Conservation (phyloP, 2,113 vertebrate genomes). For the Desmodus rotundus region DNA sequence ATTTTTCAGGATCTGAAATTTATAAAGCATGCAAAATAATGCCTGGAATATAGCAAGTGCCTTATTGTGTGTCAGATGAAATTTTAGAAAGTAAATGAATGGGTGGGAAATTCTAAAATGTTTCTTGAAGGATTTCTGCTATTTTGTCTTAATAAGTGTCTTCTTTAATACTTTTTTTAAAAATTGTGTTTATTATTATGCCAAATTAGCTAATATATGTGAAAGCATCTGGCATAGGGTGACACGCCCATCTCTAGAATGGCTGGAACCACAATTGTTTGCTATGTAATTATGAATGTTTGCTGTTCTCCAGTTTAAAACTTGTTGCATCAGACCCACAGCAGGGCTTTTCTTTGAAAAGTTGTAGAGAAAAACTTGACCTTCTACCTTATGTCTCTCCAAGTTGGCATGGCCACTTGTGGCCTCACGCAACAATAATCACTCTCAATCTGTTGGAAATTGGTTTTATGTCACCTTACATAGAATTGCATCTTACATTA, state of each 20-base stretch:
- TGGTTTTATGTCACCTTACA: not conserved
- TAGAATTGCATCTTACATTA: not conserved
- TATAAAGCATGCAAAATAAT: not conserved
- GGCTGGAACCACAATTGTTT: not conserved
- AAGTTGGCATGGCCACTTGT: not conserved
- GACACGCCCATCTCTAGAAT: not conserved
- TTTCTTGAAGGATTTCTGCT: not conserved
- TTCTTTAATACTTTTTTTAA: not conserved
- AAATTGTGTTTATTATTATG: not conserved
- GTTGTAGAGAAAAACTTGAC: not conserved
- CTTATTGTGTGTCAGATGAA: not conserved
- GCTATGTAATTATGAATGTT: not conserved
- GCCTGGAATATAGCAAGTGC: not conserved
- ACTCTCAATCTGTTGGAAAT: not conserved
- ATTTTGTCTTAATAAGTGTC: not conserved
- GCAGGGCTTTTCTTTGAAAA: constrained; percentile 18
- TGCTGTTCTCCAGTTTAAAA: not conserved
- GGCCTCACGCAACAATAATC: not conserved
- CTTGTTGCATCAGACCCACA: not conserved
- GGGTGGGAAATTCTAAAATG: not conserved
- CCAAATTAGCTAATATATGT: not conserved
- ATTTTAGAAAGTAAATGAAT: not conserved
- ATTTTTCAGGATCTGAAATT: not conserved
- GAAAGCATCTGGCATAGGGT: not conserved
- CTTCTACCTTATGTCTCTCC: not conserved